A percentile compares a stretch with the other conserved stretches of the same genome.
Evolutionary conservation across 2,797 vertebrate species (phyloP).

Genomic region (Chrosomus eos): DNA sequence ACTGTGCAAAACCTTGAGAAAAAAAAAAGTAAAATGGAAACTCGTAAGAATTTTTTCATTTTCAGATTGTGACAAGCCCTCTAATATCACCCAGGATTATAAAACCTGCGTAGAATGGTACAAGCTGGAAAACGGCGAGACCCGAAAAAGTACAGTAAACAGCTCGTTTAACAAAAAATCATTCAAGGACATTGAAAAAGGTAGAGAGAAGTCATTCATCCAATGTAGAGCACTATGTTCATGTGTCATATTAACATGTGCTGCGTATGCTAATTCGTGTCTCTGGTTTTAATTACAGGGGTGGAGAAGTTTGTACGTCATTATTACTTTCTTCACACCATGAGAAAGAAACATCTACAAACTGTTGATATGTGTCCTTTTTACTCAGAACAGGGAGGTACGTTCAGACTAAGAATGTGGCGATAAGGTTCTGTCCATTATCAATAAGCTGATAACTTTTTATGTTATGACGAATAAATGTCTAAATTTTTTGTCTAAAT

Average conservation of each 20-base stretch:
- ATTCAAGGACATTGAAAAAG: constrained; percentile 36
- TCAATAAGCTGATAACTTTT: neutral
- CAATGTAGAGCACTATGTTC: neutral
- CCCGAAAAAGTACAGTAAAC: neutral
- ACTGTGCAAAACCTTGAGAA: neutral
- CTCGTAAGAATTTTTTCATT: neutral
- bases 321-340: constrained; percentile 56
- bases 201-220: constrained; percentile 5
- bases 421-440: neutral
- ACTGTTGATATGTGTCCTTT: constrained; percentile 51
- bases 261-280: neutral
- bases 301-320: constrained; percentile 55
- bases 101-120: constrained; percentile 58
- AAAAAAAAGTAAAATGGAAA: neutral
- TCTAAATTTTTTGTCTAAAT: neutral
- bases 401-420: neutral
- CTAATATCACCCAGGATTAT: neutral
- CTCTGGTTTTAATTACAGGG: constrained; percentile 37
- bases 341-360: neutral
- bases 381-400: constrained; percentile 58
- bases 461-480: neutral
- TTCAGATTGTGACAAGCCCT: constrained; percentile 39
- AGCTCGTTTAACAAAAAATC: neutral
- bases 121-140: constrained; percentile 52
- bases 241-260: neutral